Percentiles rank a stretch among this genome's conserved stretches.
These are phyloP conservation scores for Nasua narica DNA, from an alignment of 2,797 vertebrate genomes.

Conservation along the genomic window DNA sequence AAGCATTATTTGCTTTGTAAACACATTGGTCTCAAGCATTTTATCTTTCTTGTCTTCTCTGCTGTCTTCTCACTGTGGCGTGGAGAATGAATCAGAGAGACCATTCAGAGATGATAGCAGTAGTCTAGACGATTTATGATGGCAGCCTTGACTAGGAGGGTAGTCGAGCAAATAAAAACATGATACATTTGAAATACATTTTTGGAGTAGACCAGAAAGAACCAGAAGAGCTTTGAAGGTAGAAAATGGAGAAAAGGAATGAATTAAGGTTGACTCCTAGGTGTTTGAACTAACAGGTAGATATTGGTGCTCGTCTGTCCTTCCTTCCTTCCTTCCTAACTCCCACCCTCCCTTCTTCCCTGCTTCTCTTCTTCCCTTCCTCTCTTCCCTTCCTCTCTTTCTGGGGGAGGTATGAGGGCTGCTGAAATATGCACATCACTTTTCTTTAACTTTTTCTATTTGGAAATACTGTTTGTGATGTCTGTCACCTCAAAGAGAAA, in stretches of 20 bases:
- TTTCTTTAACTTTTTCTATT: not conserved
- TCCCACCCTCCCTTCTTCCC: not conserved
- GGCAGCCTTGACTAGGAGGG: not conserved
- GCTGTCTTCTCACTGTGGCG: not conserved
- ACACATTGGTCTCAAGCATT: slow-evolving; percentile 5
- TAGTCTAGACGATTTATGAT: not conserved
- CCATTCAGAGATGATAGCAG: not conserved
- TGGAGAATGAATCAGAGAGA: not conserved
- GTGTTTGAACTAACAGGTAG: not conserved
- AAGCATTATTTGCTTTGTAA: not conserved
- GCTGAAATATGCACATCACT: not conserved
- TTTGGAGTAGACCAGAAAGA: not conserved
- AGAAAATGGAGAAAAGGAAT: not conserved
- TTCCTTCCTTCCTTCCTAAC: no score
- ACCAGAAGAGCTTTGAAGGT: not conserved
- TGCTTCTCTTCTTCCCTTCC: no score
- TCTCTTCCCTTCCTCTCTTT: not conserved
- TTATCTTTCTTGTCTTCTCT: not conserved
- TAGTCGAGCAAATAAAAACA: not conserved
- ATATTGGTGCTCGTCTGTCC: no score
- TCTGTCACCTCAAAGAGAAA: not conserved
- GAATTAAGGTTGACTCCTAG: not conserved
- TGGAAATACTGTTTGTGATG: not conserved
- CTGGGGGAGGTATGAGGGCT: not conserved
- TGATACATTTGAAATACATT: not conserved